Conservation (phyloP, 2,888 invertebrate genomes). For the Agonum fuliginosum region DNA sequence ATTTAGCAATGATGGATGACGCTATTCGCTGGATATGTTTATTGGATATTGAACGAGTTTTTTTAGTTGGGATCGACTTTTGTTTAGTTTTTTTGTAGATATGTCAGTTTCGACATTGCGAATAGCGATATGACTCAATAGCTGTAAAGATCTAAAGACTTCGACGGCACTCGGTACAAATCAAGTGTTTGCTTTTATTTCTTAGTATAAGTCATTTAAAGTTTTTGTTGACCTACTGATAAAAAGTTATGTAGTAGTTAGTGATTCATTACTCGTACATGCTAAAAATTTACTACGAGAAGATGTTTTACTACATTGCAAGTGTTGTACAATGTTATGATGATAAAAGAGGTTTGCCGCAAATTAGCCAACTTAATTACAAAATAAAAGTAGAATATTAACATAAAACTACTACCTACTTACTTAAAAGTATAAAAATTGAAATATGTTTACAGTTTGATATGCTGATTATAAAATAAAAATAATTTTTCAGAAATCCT, state of each 20-base stretch:
- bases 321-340: too few species aligned
- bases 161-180: neutral
- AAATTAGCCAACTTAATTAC: too few species aligned
- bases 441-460: too few species aligned
- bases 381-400: too few species aligned
- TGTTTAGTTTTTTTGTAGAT: constrained; percentile 22
- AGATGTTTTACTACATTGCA: constrained; percentile 1
- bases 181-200: constrained; percentile 29
- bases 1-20: constrained; percentile 28
- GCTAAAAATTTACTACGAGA: constrained; percentile 28
- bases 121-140: constrained; percentile 37
- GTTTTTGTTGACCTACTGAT: constrained; percentile 28
- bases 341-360: too few species aligned
- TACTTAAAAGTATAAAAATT: too few species aligned
- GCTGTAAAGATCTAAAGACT: neutral
- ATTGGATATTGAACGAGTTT: constrained; percentile 47
- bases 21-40: constrained; percentile 22
- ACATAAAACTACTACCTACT: too few species aligned
- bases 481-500: too few species aligned
- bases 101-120: constrained; percentile 31
- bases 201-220: constrained; percentile 7
- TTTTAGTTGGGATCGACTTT: constrained; percentile 8
- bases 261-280: constrained; percentile 23
- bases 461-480: too few species aligned
- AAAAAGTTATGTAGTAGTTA: neutral